phyloP scores from a whole-genome alignment of 2,888 invertebrate species.

The Carpatolechia fugitivella region DNA sequence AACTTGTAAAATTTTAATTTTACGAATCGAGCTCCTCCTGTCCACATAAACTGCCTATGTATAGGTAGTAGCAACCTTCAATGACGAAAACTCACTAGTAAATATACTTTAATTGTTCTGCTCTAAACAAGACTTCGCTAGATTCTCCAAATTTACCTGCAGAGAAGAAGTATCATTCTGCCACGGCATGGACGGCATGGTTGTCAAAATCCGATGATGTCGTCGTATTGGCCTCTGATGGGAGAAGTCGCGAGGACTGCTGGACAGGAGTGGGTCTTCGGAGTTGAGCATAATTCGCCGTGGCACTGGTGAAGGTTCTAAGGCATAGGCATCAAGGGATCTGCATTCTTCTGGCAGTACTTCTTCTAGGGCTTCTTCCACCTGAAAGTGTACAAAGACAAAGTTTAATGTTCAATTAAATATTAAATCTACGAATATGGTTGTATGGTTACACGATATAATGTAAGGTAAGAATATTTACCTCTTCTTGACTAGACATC shows the following conservation, averaged over 20 bases:
- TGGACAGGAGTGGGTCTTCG: constrained; percentile 90
- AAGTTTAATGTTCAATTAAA: neutral
- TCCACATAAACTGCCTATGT: too few species aligned
- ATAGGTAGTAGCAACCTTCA: too few species aligned
- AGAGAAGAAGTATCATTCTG: constrained; percentile 60
- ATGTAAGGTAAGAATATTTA: constrained; percentile 32
- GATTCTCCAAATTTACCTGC: constrained; percentile 43
- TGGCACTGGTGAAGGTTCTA: constrained; percentile 83
- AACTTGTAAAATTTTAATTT: too few species aligned
- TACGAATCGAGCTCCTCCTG: too few species aligned
- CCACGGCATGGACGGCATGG: constrained; percentile 57
- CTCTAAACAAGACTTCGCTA: neutral
- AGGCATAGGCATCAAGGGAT: constrained; percentile 80
- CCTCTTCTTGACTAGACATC: constrained; percentile 91
- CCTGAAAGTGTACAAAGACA: constrained; percentile 49
- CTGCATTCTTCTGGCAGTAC: constrained; percentile 89
- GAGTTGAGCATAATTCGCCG: constrained; percentile 93
- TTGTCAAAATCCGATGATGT: constrained; percentile 46
- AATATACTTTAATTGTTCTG: too few species aligned
- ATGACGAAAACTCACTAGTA: too few species aligned
- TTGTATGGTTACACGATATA: too few species aligned
- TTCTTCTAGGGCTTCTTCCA: constrained; percentile 91
- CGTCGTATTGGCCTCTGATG: constrained; percentile 60
- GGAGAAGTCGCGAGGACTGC: constrained; percentile 89
- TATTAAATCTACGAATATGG: too few species aligned